Conservation (phyloP, 2,113 vertebrate species). For the Cyanoderma ruficeps region DNA sequence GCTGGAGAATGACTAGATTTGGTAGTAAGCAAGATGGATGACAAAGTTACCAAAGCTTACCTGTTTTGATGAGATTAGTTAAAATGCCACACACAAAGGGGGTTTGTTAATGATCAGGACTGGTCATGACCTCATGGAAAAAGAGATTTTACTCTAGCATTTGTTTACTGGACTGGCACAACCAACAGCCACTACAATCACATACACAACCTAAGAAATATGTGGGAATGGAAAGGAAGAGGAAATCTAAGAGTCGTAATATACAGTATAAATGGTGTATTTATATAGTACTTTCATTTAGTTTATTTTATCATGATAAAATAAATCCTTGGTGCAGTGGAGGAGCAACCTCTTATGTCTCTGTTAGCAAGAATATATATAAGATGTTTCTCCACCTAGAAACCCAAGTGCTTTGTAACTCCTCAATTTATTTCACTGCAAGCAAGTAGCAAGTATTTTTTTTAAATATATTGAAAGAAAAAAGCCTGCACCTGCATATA, state of each 20-base stretch:
- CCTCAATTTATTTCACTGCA: background rate
- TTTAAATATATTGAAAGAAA: background rate
- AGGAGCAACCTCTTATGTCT: background rate
- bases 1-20: background rate
- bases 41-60: background rate
- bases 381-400: background rate
- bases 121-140: background rate
- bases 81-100: background rate
- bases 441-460: background rate
- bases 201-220: background rate
- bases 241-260: background rate
- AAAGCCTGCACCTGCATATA: background rate
- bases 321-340: background rate
- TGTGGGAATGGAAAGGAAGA: background rate
- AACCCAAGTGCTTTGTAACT: background rate
- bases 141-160: background rate
- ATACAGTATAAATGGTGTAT: background rate
- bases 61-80: background rate
- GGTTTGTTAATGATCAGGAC: background rate
- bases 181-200: background rate
- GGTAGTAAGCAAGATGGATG: background rate
- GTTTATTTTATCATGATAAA: background rate
- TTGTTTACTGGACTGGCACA: background rate
- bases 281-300: background rate
- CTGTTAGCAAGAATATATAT: background rate